Evolutionary conservation across 2,888 invertebrate species (phyloP), one percentile per base, ranked within the genome.

Genomic region (Phaedon cochleariae): DNA sequence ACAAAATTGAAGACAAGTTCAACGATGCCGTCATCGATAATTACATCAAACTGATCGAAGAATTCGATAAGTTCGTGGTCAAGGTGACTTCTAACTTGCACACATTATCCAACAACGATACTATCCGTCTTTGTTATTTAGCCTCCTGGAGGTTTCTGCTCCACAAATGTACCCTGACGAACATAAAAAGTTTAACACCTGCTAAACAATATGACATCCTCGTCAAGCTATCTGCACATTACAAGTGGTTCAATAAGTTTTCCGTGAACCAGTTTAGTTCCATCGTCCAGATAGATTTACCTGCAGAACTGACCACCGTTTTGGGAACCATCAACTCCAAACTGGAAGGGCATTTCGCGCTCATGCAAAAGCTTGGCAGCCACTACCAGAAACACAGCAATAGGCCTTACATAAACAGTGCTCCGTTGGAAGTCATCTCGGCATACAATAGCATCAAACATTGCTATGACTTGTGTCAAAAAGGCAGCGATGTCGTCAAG

Each of bases 181-280:
- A 75, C 49, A 68, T 77, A 7, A 73, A 72, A 22, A 72, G 75
- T 29, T 59, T 74, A 10, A 72, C 67, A 2, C n/a, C 64, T 5
- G 46, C 59, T 15, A 63, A 78, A 18, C 70, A 72, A 21, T 70
- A 87, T 55, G 87, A 88, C 65, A 82, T 89, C 1, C 81, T 89
- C 46, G 87, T 88, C n/a, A 84, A 89, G 57, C 76, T 93, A 0
- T 85, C 88, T 70, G 84, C 92, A 10, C 92, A 93, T 77, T 91
- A 89, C 74, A 91, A 89, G 80, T 94, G 93, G 93, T 79, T 93
- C 37, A 82, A 86, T 17, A 93, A 93, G 78, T 85, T 88, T 81
- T 82, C 89, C 21, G 76, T 90, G 1, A 77, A 78, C 29, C 78
- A 73, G 45, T 51, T 84, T 2, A 34, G 20, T 72, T 4, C 21